Percentiles rank a stretch among this genome's conserved stretches.
Evolutionary conservation across 2,113 vertebrate species (phyloP).

Genomic region (Phylloscopus trochiloides): DNA sequence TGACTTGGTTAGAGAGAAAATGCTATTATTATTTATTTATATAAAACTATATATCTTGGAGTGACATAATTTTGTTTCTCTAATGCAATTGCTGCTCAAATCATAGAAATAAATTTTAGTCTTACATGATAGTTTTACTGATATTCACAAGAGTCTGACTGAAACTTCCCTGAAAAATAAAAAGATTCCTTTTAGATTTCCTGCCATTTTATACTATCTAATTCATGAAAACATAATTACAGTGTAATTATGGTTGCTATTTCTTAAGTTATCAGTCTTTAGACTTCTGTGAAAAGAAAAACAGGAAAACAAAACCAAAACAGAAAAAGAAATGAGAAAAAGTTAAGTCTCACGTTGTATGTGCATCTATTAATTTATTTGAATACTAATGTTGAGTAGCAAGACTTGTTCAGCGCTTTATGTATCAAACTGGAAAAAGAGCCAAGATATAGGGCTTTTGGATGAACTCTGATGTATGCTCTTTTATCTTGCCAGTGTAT

Average conservation of each 20-base stretch:
- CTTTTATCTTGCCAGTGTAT: background rate
- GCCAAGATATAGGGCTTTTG: background rate
- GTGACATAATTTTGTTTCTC: background rate
- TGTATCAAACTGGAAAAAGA: background rate
- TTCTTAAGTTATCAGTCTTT: background rate
- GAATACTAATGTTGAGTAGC: background rate
- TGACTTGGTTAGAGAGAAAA: background rate
- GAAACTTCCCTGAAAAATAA: background rate
- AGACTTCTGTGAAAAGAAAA: background rate
- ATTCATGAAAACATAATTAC: background rate
- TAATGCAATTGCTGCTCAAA: background rate
- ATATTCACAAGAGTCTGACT: background rate
- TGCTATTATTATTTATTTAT: background rate
- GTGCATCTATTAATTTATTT: background rate
- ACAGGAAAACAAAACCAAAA: background rate
- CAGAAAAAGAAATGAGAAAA: background rate
- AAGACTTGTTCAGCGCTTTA: background rate
- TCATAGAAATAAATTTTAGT: background rate
- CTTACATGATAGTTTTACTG: background rate
- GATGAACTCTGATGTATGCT: background rate
- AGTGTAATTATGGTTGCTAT: background rate
- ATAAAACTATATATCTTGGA: background rate
- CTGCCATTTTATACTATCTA: background rate
- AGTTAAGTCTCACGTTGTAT: accelerated
- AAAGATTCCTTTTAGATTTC: background rate